Conservation (phyloP, 2,113 vertebrate genomes). For the Neodon shergylaensis region DNA sequence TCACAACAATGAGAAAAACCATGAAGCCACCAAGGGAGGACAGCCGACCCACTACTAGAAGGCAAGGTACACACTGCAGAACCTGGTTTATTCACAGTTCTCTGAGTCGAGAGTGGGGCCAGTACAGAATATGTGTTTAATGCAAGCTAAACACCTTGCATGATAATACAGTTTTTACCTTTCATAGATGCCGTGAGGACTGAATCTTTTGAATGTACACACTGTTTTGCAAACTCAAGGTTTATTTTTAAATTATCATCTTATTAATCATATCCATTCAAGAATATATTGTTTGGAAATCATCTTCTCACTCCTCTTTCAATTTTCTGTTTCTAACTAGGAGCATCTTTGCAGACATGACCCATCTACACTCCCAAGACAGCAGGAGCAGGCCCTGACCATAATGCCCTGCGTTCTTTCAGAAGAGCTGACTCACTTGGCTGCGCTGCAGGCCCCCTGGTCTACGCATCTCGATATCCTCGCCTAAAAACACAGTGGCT, state of each 20-base stretch:
- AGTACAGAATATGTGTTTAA: not conserved
- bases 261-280: not conserved
- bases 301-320: not conserved
- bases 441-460: not conserved
- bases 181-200: not conserved
- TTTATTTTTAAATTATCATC: not conserved
- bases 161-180: not conserved
- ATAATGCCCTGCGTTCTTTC: not conserved
- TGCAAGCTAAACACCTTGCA: not conserved
- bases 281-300: not conserved
- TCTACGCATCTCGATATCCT: not conserved
- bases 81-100: not conserved
- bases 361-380: not conserved
- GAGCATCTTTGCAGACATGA: not conserved
- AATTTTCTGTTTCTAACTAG: not conserved
- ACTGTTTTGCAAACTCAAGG: not conserved
- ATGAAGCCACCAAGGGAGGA: not conserved
- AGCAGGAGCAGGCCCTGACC: not conserved
- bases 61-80: not conserved
- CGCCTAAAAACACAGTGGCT: not conserved
- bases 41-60: not conserved
- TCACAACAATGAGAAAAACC: not conserved
- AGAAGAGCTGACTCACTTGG: not conserved
- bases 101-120: not conserved
- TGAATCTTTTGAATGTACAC: not conserved